Conservation (phyloP, 2,797 vertebrate species). For the Bufotes viridis region DNA sequence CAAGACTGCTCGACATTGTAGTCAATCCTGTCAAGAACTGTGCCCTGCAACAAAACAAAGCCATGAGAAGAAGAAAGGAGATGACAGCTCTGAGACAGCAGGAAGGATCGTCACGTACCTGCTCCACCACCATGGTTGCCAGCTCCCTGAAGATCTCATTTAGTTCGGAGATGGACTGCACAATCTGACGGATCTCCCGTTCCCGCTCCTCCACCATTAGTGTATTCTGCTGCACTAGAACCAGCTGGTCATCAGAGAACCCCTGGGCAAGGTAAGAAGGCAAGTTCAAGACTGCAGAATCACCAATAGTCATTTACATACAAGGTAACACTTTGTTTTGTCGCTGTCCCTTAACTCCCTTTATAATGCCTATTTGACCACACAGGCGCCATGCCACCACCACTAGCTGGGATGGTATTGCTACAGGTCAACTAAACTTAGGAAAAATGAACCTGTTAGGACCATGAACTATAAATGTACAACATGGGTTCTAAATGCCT, state of each 20-base stretch:
- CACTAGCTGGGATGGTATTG: no score
- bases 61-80: background rate
- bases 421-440: no score
- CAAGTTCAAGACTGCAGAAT: background rate
- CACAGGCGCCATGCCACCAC: no score
- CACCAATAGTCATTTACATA: background rate
- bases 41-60: constrained; percentile 79
- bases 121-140: constrained; percentile 86
- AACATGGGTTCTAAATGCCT: no score
- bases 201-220: constrained; percentile 93
- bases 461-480: no score
- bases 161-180: constrained; percentile 96
- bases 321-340: background rate
- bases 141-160: constrained; percentile 96
- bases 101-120: constrained; percentile 68
- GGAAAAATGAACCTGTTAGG: background rate
- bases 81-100: background rate
- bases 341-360: background rate
- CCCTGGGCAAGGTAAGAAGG: constrained; percentile 74
- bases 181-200: constrained; percentile 90
- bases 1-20: constrained; percentile 96
- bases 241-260: constrained; percentile 92
- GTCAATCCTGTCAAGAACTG: constrained; percentile 96
- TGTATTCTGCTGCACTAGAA: constrained; percentile 89
- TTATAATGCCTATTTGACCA: no score